Evolutionary conservation across 2,888 invertebrate genomes (phyloP).

Genomic region (Drosophila cognata): DNA sequence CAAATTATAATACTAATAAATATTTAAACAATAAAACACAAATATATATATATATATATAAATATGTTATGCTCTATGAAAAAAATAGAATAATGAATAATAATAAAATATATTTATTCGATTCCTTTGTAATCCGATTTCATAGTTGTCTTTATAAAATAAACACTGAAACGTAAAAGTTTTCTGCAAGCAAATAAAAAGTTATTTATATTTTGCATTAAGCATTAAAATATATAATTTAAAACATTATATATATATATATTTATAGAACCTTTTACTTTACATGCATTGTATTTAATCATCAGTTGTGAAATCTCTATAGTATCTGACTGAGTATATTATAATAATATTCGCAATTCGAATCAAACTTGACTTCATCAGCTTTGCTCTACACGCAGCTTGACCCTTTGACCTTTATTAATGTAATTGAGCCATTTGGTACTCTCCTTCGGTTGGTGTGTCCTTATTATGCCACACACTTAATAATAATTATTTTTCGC

Average conservation of each 20-base stretch:
- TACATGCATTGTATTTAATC: too few species aligned
- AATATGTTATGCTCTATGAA: neutral
- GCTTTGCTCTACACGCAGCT: neutral
- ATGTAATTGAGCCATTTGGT: slow-evolving; percentile 28
- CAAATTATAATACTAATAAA: neutral
- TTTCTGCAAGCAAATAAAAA: too few species aligned
- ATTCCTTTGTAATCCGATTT: too few species aligned
- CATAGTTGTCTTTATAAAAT: too few species aligned
- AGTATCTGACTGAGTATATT: neutral
- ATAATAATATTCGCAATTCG: neutral
- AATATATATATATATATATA: neutral
- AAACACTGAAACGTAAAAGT: too few species aligned
- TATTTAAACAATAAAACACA: neutral
- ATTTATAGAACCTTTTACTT: too few species aligned
- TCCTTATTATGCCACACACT: slow-evolving; percentile 38
- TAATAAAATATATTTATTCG: neutral
- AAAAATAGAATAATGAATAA: too few species aligned
- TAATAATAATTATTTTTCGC: slow-evolving; percentile 64
- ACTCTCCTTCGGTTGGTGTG: slow-evolving; percentile 6
- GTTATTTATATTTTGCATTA: too few species aligned
- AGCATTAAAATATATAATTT: too few species aligned
- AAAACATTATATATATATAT: too few species aligned
- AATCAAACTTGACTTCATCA: neutral
- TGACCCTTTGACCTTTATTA: slow-evolving; percentile 50
- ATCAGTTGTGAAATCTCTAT: neutral